A percentile compares a stretch with the other conserved stretches of the same genome.
These are phyloP conservation scores for Sylvia borin DNA, from an alignment of 2,797 vertebrate species.

Conservation along the genomic window DNA sequence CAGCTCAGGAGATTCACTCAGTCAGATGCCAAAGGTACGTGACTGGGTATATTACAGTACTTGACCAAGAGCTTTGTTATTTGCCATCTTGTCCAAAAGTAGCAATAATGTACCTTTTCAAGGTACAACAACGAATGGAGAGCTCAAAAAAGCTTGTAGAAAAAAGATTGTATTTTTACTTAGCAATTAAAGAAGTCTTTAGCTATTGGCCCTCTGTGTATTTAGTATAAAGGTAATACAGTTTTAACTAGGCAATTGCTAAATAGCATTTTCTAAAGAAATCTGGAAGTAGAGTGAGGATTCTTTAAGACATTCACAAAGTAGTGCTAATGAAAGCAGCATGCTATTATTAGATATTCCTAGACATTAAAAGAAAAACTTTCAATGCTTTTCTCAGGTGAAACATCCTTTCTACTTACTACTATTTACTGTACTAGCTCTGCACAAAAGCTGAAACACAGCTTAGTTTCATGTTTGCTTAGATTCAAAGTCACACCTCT, in stretches of 20 bases:
- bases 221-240: neutral
- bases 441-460: neutral
- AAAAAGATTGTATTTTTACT: neutral
- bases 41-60: neutral
- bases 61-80: neutral
- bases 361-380: neutral
- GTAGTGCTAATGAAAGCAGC: neutral
- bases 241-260: neutral
- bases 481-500: neutral
- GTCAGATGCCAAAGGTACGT: slow-evolving; percentile 58
- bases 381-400: neutral
- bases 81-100: neutral
- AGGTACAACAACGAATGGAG: neutral
- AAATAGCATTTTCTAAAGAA: neutral
- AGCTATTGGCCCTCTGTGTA: neutral
- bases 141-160: neutral
- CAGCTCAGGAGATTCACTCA: slow-evolving; percentile 31
- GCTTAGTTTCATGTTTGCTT: neutral
- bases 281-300: neutral
- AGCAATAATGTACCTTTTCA: neutral
- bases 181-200: neutral
- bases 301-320: neutral
- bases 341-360: neutral
- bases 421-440: neutral
- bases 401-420: neutral